These are phyloP conservation scores for Apocrypta bakeri DNA, from an alignment of 1,140 invertebrate species.

Conservation along the genomic window DNA sequence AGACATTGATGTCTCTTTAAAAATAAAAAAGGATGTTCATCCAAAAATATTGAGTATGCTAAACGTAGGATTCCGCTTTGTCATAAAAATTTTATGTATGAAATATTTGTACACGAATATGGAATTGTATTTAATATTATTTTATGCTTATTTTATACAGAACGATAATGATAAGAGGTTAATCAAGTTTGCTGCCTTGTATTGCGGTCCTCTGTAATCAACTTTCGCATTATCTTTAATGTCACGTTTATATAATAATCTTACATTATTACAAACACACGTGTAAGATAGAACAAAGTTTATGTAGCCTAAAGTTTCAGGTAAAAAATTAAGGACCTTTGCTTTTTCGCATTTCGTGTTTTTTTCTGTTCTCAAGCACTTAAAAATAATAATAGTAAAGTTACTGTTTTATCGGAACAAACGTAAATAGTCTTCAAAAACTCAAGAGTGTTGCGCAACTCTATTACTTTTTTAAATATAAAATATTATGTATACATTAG, in stretches of 20 bases:
- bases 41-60: conserved; percentile 6
- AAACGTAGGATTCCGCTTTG: conserved; percentile 10
- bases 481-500: conserved; percentile 42
- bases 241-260: conserved; percentile 26
- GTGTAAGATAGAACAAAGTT: conserved; percentile 43
- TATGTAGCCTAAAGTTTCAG: conserved; percentile 30
- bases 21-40: conserved; percentile 38
- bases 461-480: conserved; percentile 33
- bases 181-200: conserved; percentile 22
- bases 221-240: conserved; percentile 28
- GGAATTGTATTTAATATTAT: conserved; percentile 49
- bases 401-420: not conserved
- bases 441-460: not conserved
- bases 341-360: conserved; percentile 28
- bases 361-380: not conserved
- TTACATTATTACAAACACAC: conserved; percentile 41
- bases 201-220: not conserved
- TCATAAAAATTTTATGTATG: conserved; percentile 38
- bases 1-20: conserved; percentile 36
- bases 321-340: conserved; percentile 47
- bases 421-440: conserved; percentile 37
- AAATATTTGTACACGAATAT: conserved; percentile 46
- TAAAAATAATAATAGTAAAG: conserved; percentile 22
- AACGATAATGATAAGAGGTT: conserved; percentile 21
- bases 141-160: conserved; percentile 39